Percentiles rank a stretch among this genome's conserved stretches.
Evolutionary conservation across 2,888 invertebrate genomes (phyloP).

Genomic region (Drosophila leonis): DNA sequence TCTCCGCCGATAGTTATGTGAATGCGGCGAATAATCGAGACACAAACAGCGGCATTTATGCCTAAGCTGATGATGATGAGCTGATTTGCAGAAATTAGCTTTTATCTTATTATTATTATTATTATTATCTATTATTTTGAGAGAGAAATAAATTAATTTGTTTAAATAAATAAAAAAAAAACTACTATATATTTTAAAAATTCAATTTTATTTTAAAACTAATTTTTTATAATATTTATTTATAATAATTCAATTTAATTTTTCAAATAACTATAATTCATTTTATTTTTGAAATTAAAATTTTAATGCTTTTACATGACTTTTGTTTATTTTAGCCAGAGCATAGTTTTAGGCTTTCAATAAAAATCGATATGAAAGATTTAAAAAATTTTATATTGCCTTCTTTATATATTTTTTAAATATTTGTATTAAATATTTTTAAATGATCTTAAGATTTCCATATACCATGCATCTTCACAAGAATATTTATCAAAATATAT

Average conservation of each 20-base stretch:
- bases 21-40: slow-evolving; percentile 48
- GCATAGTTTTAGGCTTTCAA: slow-evolving; percentile 25
- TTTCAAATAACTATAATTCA: too few relatives aligned
- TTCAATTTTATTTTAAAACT: not conserved
- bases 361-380: not conserved
- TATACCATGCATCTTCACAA: not conserved
- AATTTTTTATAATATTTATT: not conserved
- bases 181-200: not conserved
- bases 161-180: not conserved
- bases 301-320: not conserved
- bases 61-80: slow-evolving; percentile 33
- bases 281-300: too few relatives aligned
- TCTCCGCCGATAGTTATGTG: slow-evolving; percentile 57
- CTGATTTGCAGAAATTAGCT: slow-evolving; percentile 6
- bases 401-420: not conserved
- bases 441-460: not conserved
- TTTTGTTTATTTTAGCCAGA: not conserved
- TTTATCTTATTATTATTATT: slow-evolving; percentile 34
- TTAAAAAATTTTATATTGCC: too few relatives aligned
- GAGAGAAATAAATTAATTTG: not conserved
- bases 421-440: not conserved
- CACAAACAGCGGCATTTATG: slow-evolving; percentile 50
- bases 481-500: not conserved
- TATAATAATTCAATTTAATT: too few relatives aligned
- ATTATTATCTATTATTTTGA: slow-evolving; percentile 36